Conservation (phyloP, 2,113 vertebrate species). For the Tursiops truncatus region DNA sequence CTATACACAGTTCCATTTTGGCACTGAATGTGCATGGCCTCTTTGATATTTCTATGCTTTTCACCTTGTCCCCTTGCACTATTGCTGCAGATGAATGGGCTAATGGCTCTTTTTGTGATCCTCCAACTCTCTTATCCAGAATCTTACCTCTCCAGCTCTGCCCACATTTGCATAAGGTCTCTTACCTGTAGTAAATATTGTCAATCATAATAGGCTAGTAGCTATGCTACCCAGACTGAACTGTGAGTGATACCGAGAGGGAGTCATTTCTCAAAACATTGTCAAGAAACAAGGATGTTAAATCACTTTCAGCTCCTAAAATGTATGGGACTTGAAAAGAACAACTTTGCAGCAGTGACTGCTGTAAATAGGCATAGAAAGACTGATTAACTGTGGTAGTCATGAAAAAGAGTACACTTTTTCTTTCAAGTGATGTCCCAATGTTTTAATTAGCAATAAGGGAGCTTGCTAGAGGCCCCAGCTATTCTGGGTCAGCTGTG, state of each 20-base stretch:
- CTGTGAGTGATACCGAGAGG: neutral
- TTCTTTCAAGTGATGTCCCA: neutral
- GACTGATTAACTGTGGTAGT: neutral
- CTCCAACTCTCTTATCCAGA: neutral
- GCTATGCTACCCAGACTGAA: neutral
- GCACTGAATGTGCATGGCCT: no score
- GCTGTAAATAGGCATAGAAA: neutral
- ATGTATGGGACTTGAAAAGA: neutral
- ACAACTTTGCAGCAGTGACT: neutral
- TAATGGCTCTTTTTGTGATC: neutral
- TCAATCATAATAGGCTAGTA: neutral
- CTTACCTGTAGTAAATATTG: neutral
- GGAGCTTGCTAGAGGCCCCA: neutral
- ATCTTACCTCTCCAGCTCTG: neutral
- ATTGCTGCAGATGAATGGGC: neutral
- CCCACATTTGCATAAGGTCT: neutral
- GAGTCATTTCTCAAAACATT: neutral
- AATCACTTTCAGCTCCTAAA: neutral
- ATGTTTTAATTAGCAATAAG: neutral
- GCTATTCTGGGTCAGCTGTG: neutral
- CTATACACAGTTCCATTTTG: neutral
- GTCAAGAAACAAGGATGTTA: neutral
- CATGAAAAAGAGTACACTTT: neutral
- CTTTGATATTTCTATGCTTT: neutral
- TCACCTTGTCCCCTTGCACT: neutral